Evolutionary conservation across 2,888 invertebrate species (phyloP).

Genomic region (Charanyca ferruginea): DNA sequence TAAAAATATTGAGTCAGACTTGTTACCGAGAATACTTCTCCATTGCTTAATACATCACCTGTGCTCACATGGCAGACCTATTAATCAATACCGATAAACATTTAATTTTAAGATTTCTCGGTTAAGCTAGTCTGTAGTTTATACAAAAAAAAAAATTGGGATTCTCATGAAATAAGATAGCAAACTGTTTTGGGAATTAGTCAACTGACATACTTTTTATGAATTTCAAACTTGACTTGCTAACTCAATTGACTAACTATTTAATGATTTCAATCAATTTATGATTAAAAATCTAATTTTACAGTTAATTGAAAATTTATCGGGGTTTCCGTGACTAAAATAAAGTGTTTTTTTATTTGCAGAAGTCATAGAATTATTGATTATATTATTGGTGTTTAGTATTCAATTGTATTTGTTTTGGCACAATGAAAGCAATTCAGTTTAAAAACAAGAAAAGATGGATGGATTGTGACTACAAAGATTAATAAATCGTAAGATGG

Average conservation of each 20-base stretch:
- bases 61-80: slow-evolving; percentile 54
- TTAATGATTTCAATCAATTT: too few species aligned
- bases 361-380: too few species aligned
- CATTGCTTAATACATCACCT: slow-evolving; percentile 59
- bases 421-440: too few species aligned
- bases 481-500: not conserved
- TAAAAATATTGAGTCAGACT: slow-evolving; percentile 36
- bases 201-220: not conserved
- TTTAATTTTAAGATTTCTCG: slow-evolving; percentile 22
- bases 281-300: too few species aligned
- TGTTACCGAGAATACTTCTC: slow-evolving; percentile 37
- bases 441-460: not conserved
- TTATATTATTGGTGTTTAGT: too few species aligned
- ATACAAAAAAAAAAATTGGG: slow-evolving; percentile 25
- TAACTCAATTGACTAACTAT: too few species aligned
- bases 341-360: too few species aligned
- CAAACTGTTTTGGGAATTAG: not conserved
- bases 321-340: too few species aligned
- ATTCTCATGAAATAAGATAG: slow-evolving; percentile 6
- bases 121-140: slow-evolving; percentile 10
- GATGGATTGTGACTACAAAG: not conserved
- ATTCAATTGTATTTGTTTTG: too few species aligned
- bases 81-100: slow-evolving; percentile 57
- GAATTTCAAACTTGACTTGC: not conserved
- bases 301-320: too few species aligned